Percentiles rank a stretch among this genome's conserved stretches.
Evolutionary conservation across 2,888 invertebrate genomes (phyloP).

Genomic region (Autographa gamma): DNA sequence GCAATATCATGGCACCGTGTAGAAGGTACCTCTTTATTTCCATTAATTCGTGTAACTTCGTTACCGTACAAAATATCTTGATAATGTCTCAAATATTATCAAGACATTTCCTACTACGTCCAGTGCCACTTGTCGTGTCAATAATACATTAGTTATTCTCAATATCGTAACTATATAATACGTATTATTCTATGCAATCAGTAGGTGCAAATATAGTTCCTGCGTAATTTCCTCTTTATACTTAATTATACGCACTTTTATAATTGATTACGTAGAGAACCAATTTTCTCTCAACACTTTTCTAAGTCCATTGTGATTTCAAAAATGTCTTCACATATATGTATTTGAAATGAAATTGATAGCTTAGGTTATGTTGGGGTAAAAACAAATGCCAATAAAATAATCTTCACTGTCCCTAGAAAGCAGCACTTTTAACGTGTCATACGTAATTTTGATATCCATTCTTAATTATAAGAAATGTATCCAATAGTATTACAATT

Average conservation of each 20-base stretch:
- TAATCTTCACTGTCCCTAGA: background rate
- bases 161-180: background rate
- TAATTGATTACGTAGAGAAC: background rate
- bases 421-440: background rate
- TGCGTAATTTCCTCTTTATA: background rate
- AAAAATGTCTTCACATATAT: background rate
- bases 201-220: conserved; percentile 5
- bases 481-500: conserved; percentile 12
- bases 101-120: background rate
- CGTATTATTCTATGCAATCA: background rate
- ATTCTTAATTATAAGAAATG: conserved; percentile 6
- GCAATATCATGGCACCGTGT: background rate
- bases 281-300: background rate
- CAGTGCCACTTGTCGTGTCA: background rate
- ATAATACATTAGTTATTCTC: background rate
- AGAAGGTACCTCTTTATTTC: background rate
- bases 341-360: no score
- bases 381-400: background rate
- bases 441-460: background rate
- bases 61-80: background rate
- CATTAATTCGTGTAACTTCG: background rate
- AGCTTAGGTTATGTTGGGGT: no score
- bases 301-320: background rate
- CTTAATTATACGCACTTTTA: background rate
- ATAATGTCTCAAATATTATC: background rate